These are phyloP conservation scores for Drosophila truncata DNA, from an alignment of 1,140 invertebrate species.

Conservation along the genomic window DNA sequence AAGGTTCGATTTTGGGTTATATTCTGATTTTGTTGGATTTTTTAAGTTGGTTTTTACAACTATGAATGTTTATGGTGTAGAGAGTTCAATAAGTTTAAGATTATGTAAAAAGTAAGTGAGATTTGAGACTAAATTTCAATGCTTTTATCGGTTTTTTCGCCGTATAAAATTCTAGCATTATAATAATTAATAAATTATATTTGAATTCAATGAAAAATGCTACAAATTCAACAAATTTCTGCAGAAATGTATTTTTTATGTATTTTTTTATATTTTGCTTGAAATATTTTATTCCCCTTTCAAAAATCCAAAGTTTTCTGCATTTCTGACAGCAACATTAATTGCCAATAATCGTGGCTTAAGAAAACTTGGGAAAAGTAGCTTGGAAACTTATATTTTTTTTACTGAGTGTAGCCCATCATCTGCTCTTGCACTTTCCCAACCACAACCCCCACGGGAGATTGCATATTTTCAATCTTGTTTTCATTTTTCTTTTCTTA, in stretches of 20 bases:
- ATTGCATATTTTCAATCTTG: constrained; percentile 5
- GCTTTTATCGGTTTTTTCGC: too few relatives aligned
- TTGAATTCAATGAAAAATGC: not conserved
- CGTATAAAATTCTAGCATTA: too few relatives aligned
- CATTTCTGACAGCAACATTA: not conserved
- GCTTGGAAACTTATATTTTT: not conserved
- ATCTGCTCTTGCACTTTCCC: constrained; percentile 3
- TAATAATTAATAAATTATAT: not conserved
- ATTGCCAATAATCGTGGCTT: constrained; percentile 1
- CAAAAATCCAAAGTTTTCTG: not conserved
- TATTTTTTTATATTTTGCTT: not conserved
- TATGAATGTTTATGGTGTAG: too few relatives aligned
- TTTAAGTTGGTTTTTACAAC: not conserved
- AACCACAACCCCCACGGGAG: not conserved
- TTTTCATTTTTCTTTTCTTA: not conserved
- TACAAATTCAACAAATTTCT: not conserved
- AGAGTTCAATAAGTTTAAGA: too few relatives aligned
- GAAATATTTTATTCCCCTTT: not conserved
- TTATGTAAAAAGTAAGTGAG: too few relatives aligned
- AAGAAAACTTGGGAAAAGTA: not conserved
- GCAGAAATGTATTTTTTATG: not conserved
- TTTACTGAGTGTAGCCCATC: constrained; percentile 12
- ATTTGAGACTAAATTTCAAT: too few relatives aligned
- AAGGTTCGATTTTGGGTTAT: not conserved
- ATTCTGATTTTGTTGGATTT: not conserved